These are phyloP conservation scores for Acropora tenuis DNA, from an alignment of 64 coral and sea anemone species.

Conservation along the genomic window DNA sequence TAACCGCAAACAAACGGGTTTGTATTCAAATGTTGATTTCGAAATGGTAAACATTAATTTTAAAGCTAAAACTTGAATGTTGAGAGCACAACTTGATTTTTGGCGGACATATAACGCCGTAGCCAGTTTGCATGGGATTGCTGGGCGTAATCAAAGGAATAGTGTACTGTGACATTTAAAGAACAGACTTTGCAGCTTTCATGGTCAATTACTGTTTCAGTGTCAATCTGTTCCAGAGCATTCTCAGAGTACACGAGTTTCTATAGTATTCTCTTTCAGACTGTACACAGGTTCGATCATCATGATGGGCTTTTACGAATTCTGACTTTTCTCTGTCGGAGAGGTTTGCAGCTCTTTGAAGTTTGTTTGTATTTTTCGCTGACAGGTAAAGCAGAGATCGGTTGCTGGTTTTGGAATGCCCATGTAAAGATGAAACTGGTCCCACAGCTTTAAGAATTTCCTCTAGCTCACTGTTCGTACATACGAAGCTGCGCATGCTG, in stretches of 20 bases:
- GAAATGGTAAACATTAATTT: conserved; percentile 16
- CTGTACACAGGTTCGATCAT: conserved; percentile 41
- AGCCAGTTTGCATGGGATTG: conserved; percentile 43
- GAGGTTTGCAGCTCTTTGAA: conserved; percentile 57
- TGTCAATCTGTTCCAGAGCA: neutral
- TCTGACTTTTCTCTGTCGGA: conserved; percentile 60
- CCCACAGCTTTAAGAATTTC: conserved; percentile 46
- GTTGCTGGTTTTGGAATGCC: conserved; percentile 45
- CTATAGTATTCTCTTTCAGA: conserved; percentile 52
- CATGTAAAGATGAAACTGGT: conserved; percentile 41
- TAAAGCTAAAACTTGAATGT: conserved; percentile 40
- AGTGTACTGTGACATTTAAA: conserved; percentile 6
- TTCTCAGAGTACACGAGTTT: neutral
- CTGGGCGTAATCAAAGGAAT: conserved; percentile 56
- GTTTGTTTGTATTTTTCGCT: conserved; percentile 40
- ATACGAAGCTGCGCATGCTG: neutral
- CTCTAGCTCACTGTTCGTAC: neutral
- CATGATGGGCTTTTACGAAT: conserved; percentile 24
- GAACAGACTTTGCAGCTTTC: conserved; percentile 15
- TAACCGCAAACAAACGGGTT: neutral
- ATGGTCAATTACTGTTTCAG: neutral
- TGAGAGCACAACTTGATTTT: conserved; percentile 11
- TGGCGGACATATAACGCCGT: neutral
- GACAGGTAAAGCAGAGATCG: conserved; percentile 66
- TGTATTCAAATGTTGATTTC: neutral